Evolutionary conservation across 2,113 vertebrate genomes (phyloP).

Genomic region (Myanophis thanlyinensis): DNA sequence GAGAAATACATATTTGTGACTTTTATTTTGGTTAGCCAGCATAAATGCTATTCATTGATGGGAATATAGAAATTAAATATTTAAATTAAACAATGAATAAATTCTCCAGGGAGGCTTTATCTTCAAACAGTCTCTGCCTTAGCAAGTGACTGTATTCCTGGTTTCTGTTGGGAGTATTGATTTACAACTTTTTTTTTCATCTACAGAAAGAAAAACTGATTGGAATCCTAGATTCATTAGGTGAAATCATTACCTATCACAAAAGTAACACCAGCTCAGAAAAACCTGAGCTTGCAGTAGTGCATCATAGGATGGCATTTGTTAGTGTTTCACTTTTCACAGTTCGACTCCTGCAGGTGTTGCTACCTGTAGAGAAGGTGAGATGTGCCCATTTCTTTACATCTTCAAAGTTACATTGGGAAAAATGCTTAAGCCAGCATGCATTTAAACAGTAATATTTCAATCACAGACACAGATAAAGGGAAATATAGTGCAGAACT

Average conservation of each 20-base stretch:
- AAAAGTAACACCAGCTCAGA: slow-evolving; percentile 71
- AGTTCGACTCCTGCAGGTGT: slow-evolving; percentile 82
- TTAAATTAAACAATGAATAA: background rate
- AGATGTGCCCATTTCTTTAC: slow-evolving; percentile 20
- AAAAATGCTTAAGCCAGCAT: background rate
- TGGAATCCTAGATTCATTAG: slow-evolving; percentile 77
- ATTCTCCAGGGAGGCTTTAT: background rate
- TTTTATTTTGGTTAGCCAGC: background rate
- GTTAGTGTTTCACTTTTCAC: slow-evolving; percentile 79
- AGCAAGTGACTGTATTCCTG: background rate
- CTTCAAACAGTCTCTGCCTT: background rate
- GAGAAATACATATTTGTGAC: background rate
- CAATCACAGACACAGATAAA: background rate
- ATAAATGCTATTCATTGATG: background rate
- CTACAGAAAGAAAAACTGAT: slow-evolving; percentile 85
- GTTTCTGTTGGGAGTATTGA: slow-evolving; percentile 4
- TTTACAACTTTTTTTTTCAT: slow-evolving; percentile 24
- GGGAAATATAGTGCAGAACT: background rate
- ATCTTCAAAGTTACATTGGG: background rate
- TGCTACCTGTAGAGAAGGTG: slow-evolving; percentile 94
- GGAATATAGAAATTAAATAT: background rate
- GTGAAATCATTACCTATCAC: slow-evolving; percentile 81
- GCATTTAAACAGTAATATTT: background rate
- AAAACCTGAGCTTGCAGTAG: slow-evolving; percentile 63
- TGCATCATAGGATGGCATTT: slow-evolving; percentile 87